Percentiles rank a stretch among this genome's conserved stretches.
Conservation (phyloP, 1,140 invertebrate species). For the Brachionus paranguensis region DNA sequence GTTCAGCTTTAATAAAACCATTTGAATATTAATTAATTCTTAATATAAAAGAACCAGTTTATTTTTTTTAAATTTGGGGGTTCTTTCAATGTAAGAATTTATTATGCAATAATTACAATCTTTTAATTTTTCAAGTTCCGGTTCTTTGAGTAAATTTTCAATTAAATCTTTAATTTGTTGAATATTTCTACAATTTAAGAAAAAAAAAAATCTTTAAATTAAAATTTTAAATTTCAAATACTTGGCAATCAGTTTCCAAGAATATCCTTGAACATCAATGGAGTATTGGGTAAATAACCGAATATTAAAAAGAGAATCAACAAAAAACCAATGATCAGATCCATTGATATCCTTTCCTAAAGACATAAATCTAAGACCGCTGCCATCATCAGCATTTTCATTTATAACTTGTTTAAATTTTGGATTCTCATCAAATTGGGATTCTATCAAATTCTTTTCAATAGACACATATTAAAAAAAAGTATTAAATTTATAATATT, state of each 20-base stretch:
- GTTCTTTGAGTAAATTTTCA: neutral
- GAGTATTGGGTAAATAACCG: conserved; percentile 8
- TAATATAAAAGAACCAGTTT: no score
- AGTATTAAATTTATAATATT: neutral
- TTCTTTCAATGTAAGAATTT: neutral
- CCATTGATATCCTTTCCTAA: neutral
- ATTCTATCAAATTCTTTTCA: neutral
- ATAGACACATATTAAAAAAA: neutral
- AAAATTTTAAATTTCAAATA: neutral
- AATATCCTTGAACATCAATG: neutral
- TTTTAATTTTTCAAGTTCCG: neutral
- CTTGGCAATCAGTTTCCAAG: conserved; percentile 3
- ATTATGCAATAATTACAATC: neutral
- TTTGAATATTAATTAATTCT: neutral
- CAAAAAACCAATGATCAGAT: neutral
- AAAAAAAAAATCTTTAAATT: neutral
- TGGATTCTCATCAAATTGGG: conserved; percentile 35
- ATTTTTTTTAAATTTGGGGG: neutral
- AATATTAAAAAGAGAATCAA: neutral
- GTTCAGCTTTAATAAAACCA: neutral
- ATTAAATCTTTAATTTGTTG: neutral
- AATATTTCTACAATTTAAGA: neutral
- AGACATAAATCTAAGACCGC: neutral
- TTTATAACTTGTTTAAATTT: neutral
- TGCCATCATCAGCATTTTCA: neutral